Conservation (phyloP, 2,113 vertebrate genomes). For the Thunnus thynnus region DNA sequence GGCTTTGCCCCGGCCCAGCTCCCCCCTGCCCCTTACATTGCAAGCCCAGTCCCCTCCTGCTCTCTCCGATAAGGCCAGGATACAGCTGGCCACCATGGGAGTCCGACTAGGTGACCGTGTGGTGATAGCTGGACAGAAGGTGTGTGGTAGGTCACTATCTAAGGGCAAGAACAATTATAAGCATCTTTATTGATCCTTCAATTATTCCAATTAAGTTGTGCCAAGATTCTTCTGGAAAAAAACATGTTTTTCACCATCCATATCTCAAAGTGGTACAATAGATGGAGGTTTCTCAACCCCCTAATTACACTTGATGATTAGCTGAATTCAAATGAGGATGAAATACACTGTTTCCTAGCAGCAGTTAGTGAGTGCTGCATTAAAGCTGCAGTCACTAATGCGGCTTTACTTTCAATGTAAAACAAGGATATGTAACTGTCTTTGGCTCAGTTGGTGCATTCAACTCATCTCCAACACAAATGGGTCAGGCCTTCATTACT, state of each 20-base stretch:
- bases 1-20: slow-evolving; percentile 85
- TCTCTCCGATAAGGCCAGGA: slow-evolving; percentile 83
- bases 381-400: background rate
- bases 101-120: slow-evolving; percentile 93
- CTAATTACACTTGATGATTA: slow-evolving; percentile 14
- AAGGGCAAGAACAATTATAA: background rate
- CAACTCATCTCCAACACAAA: background rate
- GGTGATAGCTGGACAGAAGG: slow-evolving; percentile 98
- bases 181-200: background rate
- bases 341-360: slow-evolving; percentile 4
- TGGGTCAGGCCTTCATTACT: background rate
- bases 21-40: slow-evolving; percentile 82
- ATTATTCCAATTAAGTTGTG: background rate
- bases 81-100: slow-evolving; percentile 87
- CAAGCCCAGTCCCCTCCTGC: slow-evolving; percentile 77
- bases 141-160: slow-evolving; percentile 67
- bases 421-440: background rate
- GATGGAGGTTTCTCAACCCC: slow-evolving; percentile 3
- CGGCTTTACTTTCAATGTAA: background rate
- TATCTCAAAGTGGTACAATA: slow-evolving; percentile 12
- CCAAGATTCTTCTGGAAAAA: background rate
- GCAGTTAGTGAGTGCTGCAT: background rate
- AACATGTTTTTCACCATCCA: background rate
- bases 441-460: background rate
- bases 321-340: slow-evolving; percentile 21